Evolutionary conservation across 2,797 vertebrate species (phyloP), one percentile per base, ranked within the genome.

Genomic region (Eupleurogrammus muticus): DNA sequence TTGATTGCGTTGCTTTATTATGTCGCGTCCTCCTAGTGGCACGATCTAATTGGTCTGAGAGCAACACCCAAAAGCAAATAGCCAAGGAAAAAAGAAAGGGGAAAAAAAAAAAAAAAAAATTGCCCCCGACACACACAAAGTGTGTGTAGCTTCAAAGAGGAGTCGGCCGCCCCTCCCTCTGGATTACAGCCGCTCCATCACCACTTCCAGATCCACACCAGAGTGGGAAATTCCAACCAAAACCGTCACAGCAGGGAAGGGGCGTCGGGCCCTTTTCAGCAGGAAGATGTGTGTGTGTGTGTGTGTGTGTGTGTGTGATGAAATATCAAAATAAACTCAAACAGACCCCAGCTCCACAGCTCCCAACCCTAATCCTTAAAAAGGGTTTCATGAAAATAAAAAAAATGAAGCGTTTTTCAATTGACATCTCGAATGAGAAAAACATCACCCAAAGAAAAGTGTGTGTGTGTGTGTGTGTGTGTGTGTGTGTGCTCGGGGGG

Each of bases 141-240:
- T 60, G 34, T 56, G 75, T 75, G 66, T 0, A 65, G 77, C 80
- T 83, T 90, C 82, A 89, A 88, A 86, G 78, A 34, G 16, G 71
- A 58, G 50, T 38, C 52, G 32, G 47, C 58, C 12, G 51, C 68
- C 71, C 73, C 81, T 75, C 85, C 85, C 85, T 77, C 59, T 67
- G 83, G 83, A 79, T 81, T 79, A 77, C 67, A 72, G 80, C 62
- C 54, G 12, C 75, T 78, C 64, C 79, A 74, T 77, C 79, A 62
- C 73, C 67, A 75, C 76, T 83, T 79, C 70, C 86, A 86, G 52
- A 81, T 79, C 67, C 80, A 72, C 83, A 83, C 75, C 63, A 80
- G 79, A 84, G 77, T 77, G 81, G 88, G 89, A 90, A 87, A 89
- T 91, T 89, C 90, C 87, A 84, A 65, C 34, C 40, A 85, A 88